Evolutionary conservation across 1,140 invertebrate species (phyloP).

Genomic region (Teleogryllus occipitalis): DNA sequence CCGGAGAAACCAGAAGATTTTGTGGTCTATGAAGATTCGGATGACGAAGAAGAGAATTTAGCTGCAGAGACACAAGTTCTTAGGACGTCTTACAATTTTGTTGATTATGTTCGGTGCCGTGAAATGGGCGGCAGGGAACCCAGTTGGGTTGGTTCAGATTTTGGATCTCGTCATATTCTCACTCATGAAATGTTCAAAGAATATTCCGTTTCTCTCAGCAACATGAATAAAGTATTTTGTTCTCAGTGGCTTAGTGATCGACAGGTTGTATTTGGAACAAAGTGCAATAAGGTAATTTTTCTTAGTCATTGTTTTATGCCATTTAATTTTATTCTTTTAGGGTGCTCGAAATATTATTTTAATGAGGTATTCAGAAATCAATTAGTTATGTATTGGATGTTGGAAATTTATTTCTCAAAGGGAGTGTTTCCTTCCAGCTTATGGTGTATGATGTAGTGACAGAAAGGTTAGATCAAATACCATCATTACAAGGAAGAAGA

Average conservation of each 20-base stretch:
- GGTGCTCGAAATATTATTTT: not conserved
- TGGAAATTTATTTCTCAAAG: not conserved
- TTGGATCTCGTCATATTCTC: conserved; percentile 75
- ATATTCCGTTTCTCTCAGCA: conserved; percentile 68
- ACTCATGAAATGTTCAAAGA: conserved; percentile 83
- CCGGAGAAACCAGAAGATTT: conserved; percentile 83
- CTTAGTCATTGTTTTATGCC: not conserved
- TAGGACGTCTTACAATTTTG: conserved; percentile 74
- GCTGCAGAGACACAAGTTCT: conserved; percentile 60
- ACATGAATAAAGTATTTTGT: conserved; percentile 94
- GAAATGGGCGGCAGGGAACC: conserved; percentile 63
- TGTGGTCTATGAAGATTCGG: conserved; percentile 76
- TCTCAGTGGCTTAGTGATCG: conserved; percentile 91
- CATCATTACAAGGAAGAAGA: conserved; percentile 60
- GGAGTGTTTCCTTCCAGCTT: conserved; percentile 44
- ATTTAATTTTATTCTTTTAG: not conserved
- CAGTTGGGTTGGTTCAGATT: conserved; percentile 63
- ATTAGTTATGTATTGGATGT: not conserved
- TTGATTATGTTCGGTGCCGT: conserved; percentile 69
- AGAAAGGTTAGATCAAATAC: conserved; percentile 74
- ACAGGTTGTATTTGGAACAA: conserved; percentile 92
- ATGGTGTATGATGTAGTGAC: conserved; percentile 76
- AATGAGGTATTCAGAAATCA: not conserved
- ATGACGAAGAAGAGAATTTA: conserved; percentile 69
- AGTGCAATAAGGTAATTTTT: conserved; percentile 83